Conservation (phyloP, 2,888 invertebrate species). For the Oxystoma pomonae region DNA sequence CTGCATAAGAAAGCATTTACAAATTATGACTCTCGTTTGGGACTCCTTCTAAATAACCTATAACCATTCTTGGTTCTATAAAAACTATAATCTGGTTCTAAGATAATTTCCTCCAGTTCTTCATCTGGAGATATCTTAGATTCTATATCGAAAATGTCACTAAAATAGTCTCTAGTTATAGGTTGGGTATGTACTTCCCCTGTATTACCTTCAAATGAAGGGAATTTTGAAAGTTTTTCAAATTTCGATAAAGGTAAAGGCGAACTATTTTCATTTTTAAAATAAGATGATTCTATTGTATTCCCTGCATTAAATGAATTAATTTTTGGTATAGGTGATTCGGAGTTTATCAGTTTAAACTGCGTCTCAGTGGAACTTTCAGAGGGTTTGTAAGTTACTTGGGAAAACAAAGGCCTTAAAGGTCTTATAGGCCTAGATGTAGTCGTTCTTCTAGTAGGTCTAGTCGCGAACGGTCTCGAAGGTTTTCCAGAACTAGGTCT, state of each 20-base stretch:
- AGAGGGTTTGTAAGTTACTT: not conserved
- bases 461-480: conserved; percentile 9
- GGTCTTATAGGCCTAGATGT: conserved; percentile 6
- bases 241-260: not conserved
- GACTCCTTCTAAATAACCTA: conserved; percentile 21
- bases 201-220: not conserved
- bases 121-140: not conserved
- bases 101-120: conserved; percentile 3
- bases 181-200: no score
- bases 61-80: conserved; percentile 26
- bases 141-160: not conserved
- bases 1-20: no score
- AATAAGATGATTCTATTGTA: not conserved
- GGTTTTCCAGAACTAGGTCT: conserved; percentile 8
- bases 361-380: not conserved
- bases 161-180: not conserved
- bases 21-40: no score
- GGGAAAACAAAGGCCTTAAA: not conserved
- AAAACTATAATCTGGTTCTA: conserved; percentile 24
- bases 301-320: not conserved
- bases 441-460: conserved; percentile 14
- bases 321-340: not conserved
- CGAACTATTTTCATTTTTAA: not conserved
- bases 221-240: not conserved
- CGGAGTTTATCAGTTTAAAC: no score